Evolutionary conservation across 35 echinoderm and acorn worm genomes (phyloP).

Genomic region (Strongylocentrotus purpuratus): DNA sequence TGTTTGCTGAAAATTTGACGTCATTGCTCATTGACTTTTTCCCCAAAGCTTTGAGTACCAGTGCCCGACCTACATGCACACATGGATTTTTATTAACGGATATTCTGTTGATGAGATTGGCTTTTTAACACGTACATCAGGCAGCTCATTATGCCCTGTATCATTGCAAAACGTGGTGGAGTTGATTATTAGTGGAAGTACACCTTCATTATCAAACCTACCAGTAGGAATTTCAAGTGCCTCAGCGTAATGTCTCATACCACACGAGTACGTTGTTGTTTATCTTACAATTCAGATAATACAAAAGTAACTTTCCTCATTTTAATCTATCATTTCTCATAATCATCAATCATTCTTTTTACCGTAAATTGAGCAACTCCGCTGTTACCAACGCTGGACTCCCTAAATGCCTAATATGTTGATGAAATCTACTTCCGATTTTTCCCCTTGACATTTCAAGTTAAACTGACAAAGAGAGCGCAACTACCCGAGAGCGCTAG

Average conservation of each 20-base stretch:
- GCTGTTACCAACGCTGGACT: neutral
- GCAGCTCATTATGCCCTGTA: neutral
- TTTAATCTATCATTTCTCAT: neutral
- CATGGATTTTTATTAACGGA: neutral
- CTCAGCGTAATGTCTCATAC: too few species aligned
- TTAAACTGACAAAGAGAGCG: conserved; percentile 1
- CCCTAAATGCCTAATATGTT: neutral
- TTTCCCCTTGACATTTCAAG: neutral
- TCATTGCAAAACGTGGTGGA: neutral
- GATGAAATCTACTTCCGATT: neutral
- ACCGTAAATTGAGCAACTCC: neutral
- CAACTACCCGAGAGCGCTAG: neutral
- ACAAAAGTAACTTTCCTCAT: neutral
- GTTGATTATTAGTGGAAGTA: neutral
- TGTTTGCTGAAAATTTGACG: conserved; percentile 35
- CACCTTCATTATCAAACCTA: neutral
- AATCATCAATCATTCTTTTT: neutral
- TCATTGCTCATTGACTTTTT: conserved; percentile 18
- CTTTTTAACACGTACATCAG: neutral
- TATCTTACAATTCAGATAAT: neutral
- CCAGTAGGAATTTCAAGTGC: neutral
- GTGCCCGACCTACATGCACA: neutral
- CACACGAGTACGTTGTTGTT: too few species aligned
- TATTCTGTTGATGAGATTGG: neutral
- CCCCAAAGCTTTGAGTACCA: neutral